Evolutionary conservation across 2,888 invertebrate species (phyloP).

Genomic region (Helobdella robusta): DNA sequence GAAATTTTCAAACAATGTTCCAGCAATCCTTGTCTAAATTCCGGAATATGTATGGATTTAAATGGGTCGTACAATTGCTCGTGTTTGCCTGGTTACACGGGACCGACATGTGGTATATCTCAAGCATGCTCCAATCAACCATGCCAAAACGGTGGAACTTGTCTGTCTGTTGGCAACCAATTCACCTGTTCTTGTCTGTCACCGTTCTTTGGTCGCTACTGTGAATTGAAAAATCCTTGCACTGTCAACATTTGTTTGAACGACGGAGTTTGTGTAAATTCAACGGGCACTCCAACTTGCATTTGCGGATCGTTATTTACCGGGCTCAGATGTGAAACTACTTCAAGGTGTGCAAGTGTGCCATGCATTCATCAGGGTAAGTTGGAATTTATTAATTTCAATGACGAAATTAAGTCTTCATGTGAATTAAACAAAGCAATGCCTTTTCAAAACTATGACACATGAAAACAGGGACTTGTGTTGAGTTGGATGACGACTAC

Average conservation of each 20-base stretch:
- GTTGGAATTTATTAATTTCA: too few species aligned
- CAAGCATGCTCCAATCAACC: conserved; percentile 33
- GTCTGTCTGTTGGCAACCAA: conserved; percentile 30
- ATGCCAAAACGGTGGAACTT: conserved; percentile 29
- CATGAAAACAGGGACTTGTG: conserved; percentile 27
- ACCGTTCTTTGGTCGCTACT: conserved; percentile 36
- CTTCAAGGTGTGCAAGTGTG: conserved; percentile 31
- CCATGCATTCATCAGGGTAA: conserved; percentile 29
- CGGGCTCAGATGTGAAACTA: conserved; percentile 35
- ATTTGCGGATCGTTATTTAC: conserved; percentile 32
- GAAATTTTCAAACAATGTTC: conserved; percentile 33
- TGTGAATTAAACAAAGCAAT: too few species aligned
- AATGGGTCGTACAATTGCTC: conserved; percentile 5
- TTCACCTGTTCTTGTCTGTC: conserved; percentile 39
- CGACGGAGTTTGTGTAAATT: conserved; percentile 31
- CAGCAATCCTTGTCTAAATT: conserved; percentile 36
- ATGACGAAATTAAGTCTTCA: too few species aligned
- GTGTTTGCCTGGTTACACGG: conserved; percentile 31
- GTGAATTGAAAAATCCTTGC: conserved; percentile 36
- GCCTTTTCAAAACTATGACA: too few species aligned
- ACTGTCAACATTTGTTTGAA: conserved; percentile 36
- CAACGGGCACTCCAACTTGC: conserved; percentile 25
- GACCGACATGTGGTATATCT: conserved; percentile 29
- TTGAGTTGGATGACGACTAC: conserved; percentile 13
- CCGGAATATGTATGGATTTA: conserved; percentile 29